Conservation (phyloP, 2,113 vertebrate species). For the Tachysurus vachellii region DNA sequence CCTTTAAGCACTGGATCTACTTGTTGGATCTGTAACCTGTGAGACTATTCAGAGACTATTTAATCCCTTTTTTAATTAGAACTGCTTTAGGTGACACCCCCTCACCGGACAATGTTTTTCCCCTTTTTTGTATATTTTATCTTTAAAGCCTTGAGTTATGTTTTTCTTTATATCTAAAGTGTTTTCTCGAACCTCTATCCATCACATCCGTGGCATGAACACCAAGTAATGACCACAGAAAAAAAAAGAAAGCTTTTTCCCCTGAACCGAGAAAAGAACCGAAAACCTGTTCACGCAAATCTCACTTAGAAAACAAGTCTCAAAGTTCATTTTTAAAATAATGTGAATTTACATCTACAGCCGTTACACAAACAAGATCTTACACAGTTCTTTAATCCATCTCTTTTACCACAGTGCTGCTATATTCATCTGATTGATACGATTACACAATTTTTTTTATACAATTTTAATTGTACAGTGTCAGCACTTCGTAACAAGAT, state of each 20-base stretch:
- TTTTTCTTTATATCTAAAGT: not conserved
- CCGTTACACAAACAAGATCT: not conserved
- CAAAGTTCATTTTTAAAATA: not conserved
- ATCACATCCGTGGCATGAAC: not conserved
- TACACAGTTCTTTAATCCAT: not conserved
- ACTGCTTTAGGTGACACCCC: not conserved
- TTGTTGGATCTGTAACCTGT: not conserved
- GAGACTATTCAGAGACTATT: not conserved
- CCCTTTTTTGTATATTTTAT: not conserved
- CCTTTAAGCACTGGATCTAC: not conserved
- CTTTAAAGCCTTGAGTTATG: not conserved
- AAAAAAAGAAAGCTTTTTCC: not conserved
- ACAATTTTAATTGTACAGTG: not conserved
- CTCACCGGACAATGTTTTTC: not conserved
- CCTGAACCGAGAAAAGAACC: constrained; percentile 5
- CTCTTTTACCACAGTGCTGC: not conserved
- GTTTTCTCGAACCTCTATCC: not conserved
- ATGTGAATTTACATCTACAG: not conserved
- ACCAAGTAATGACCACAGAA: not conserved
- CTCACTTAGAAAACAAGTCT: not conserved
- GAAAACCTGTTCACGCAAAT: not conserved
- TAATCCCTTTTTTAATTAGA: too few relatives aligned
- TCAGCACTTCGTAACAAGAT: not conserved
- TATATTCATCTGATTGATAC: not conserved
- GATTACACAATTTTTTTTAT: not conserved